A percentile compares a stretch with the other conserved stretches of the same genome.
Conservation (phyloP, 1,140 invertebrate species). For the Zaprionus taronus region DNA sequence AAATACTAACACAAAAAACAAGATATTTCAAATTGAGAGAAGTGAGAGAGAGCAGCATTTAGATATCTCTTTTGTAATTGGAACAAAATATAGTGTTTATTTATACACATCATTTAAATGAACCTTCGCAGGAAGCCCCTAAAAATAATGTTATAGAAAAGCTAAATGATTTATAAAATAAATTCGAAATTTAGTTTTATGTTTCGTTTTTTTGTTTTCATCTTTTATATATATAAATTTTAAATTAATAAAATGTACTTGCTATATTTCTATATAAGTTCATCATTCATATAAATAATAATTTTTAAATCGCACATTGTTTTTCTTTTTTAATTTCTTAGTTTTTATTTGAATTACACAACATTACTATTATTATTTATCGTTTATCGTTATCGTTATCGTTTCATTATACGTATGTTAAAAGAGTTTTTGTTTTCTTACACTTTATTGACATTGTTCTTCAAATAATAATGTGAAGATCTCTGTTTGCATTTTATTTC, state of each 20-base stretch:
- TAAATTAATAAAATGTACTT: conserved; percentile 82
- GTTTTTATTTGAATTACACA: conserved; percentile 81
- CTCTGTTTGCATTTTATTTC: conserved; percentile 29
- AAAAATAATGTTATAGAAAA: conserved; percentile 19
- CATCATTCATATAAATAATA: conserved; percentile 78
- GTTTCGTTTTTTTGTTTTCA: conserved; percentile 49
- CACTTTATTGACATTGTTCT: conserved; percentile 77
- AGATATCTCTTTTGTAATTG: not conserved
- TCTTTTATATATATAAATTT: conserved; percentile 79
- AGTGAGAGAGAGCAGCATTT: not conserved
- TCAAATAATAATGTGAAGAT: conserved; percentile 63
- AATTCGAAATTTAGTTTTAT: conserved; percentile 47
- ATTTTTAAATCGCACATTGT: conserved; percentile 77
- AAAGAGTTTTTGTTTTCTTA: conserved; percentile 72
- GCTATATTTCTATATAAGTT: conserved; percentile 82
- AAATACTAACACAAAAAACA: not conserved
- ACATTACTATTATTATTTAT: conserved; percentile 79
- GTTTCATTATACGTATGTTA: conserved; percentile 64
- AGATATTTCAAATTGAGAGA: not conserved
- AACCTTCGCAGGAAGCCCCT: conserved; percentile 1
- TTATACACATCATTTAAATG: conserved; percentile 11
- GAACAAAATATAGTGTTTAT: conserved; percentile 1
- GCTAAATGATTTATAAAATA: conserved; percentile 32
- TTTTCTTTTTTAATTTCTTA: conserved; percentile 52
- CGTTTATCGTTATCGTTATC: conserved; percentile 66